A percentile compares a stretch with the other conserved stretches of the same genome.
Evolutionary conservation across 2,888 invertebrate genomes (phyloP).

Genomic region (Meliscaeva auricollis): DNA sequence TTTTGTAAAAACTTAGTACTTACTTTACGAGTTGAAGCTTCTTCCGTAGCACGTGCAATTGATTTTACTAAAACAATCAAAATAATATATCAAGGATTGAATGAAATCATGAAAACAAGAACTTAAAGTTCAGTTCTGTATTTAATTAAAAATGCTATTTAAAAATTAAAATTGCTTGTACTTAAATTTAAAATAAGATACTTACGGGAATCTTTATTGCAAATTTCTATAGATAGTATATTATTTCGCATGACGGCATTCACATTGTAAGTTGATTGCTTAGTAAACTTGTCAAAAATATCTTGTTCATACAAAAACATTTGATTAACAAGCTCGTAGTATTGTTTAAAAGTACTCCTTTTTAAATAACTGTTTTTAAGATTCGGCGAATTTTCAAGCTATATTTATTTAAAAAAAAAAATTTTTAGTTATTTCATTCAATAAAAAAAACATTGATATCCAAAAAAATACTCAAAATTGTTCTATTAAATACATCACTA

Average conservation of each 20-base stretch:
- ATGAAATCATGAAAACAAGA: no score
- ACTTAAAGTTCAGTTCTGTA: not conserved
- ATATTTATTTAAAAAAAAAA: slow-evolving; percentile 25
- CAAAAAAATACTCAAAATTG: not conserved
- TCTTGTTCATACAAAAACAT: slow-evolving; percentile 91
- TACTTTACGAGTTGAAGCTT: slow-evolving; percentile 22
- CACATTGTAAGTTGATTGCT: slow-evolving; percentile 87
- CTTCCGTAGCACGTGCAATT: slow-evolving; percentile 79
- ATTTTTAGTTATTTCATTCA: no score
- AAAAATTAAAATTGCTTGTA: not conserved
- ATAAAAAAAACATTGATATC: not conserved
- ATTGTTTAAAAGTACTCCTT: slow-evolving; percentile 91
- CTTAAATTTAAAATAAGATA: not conserved
- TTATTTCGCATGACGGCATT: slow-evolving; percentile 89
- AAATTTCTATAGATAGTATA: slow-evolving; percentile 87
- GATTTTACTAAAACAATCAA: slow-evolving; percentile 77
- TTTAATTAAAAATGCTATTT: not conserved
- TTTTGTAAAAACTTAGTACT: no score
- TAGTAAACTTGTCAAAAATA: slow-evolving; percentile 90
- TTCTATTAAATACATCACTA: no score
- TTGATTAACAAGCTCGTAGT: slow-evolving; percentile 89
- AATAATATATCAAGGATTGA: not conserved
- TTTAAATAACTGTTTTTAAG: slow-evolving; percentile 89
- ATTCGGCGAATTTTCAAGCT: slow-evolving; percentile 81
- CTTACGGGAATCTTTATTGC: slow-evolving; percentile 79